Evolutionary conservation across 2,797 vertebrate genomes (phyloP).

Genomic region (Muscicapa comitata): DNA sequence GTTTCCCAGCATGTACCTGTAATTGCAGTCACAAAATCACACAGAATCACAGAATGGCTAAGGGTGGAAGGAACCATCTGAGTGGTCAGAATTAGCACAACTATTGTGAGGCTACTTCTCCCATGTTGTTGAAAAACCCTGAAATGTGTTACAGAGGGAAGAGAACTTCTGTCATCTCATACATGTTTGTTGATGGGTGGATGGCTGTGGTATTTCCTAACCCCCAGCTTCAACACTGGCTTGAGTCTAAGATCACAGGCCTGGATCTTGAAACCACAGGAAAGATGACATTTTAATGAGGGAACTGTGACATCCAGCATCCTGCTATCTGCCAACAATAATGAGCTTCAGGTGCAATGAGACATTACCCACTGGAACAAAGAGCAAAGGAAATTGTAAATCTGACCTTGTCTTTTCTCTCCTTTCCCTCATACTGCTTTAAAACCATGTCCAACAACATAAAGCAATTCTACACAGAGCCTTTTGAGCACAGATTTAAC

Average conservation of each 20-base stretch:
- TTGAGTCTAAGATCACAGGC: neutral
- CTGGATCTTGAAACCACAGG: neutral
- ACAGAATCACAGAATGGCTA: neutral
- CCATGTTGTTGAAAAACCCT: neutral
- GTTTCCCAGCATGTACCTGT: neutral
- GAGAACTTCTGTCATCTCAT: neutral
- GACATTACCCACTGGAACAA: neutral
- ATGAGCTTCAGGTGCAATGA: neutral
- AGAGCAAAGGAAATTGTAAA: neutral
- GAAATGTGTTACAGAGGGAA: neutral
- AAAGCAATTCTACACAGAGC: neutral
- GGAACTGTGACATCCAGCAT: neutral
- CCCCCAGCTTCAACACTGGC: neutral
- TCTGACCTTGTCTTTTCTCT: neutral
- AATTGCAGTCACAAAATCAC: neutral
- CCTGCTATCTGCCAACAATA: neutral
- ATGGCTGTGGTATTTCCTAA: neutral
- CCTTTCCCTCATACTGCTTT: neutral
- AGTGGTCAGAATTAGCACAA: neutral
- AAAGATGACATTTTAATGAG: neutral
- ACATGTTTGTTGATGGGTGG: neutral
- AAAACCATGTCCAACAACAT: neutral
- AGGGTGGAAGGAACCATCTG: neutral
- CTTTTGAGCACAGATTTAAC: neutral
- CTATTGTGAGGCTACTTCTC: neutral